Base-by-base conservation (phyloP, 2,797 vertebrate species). In the Oophaga sylvatica region DNA sequence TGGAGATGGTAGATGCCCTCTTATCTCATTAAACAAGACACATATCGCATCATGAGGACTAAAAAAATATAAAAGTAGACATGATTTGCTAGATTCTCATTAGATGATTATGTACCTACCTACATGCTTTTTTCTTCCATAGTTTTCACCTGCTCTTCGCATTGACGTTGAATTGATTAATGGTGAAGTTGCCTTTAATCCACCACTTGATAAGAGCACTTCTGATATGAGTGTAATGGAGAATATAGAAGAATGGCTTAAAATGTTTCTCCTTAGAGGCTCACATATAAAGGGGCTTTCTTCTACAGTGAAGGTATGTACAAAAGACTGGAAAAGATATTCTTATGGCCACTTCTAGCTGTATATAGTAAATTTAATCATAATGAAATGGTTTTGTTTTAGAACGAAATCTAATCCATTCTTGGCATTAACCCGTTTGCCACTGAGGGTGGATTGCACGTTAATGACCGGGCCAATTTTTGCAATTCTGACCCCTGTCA, bases 221-320 rank as follows among this genome's bases (percentile, higher is more conserved):
- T 89, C 85, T 41, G 88, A 87, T 75, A 83, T 45, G 7, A 84
- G 90, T 31, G 67, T 89, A 29, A 73, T 88, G 76, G 90, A 89
- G 35, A 80, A 86, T 53, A 71, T 85, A 35, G 85, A 87, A 26
- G 86, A 88, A 80, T 89, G 88, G 79, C 79, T 89, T 60, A 79
- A 89, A 75, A 80, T 70, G 13, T 90, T 89, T 83, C 84, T 88
- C 12, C 48, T 89, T 45, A 67, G 90, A 60, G 88, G 88, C 31
- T 80, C 84, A 20, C 59, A 77, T 67, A 45, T 90, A 59, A 75
- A 79, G 26, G 84, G 76, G 16, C 60, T 89, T 48, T 84, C 67
- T 45, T 83, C 73, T 26, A 57, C 22, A 56, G 62, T 80, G 11
- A 75, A 90, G 90, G 88, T 89, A 88, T 79, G n/a, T 12, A 53